Evolutionary conservation across 2,888 invertebrate species (phyloP).

Genomic region (Zhengitettix transpicula): DNA sequence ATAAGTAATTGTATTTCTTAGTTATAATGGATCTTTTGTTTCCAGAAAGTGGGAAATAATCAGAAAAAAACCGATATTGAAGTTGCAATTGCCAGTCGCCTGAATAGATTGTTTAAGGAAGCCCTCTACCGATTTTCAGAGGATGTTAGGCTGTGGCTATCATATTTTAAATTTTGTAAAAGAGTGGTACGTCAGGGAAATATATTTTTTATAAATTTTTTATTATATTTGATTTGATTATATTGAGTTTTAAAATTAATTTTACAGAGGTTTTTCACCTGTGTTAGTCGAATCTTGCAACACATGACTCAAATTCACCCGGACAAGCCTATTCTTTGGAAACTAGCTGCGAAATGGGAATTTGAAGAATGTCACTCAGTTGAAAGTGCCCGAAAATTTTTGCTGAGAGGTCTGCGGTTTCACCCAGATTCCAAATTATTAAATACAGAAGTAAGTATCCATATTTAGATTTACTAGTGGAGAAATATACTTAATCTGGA

Average conservation of each 20-base stretch:
- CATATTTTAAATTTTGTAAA: slow-evolving; percentile 64
- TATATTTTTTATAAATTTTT: not conserved
- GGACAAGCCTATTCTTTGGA: slow-evolving; percentile 59
- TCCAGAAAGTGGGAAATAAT: slow-evolving; percentile 18
- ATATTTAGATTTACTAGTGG: no score
- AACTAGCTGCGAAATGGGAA: slow-evolving; percentile 64
- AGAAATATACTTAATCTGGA: no score
- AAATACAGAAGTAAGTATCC: not conserved
- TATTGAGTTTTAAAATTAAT: not conserved
- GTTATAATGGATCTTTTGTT: not conserved
- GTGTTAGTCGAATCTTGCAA: slow-evolving; percentile 23
- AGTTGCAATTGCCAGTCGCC: slow-evolving; percentile 47
- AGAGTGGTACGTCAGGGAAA: slow-evolving; percentile 34
- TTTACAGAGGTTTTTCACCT: slow-evolving; percentile 21
- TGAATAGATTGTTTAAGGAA: slow-evolving; percentile 57
- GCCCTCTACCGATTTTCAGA: slow-evolving; percentile 49
- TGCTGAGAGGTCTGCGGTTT: slow-evolving; percentile 59
- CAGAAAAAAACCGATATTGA: slow-evolving; percentile 51
- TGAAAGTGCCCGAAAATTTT: slow-evolving; percentile 48
- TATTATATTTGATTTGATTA: not conserved
- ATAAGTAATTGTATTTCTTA: no score
- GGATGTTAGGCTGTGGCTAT: slow-evolving; percentile 57
- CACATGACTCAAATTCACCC: slow-evolving; percentile 45
- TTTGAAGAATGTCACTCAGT: slow-evolving; percentile 47
- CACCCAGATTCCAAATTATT: slow-evolving; percentile 51